Evolutionary conservation across 1,140 invertebrate species (phyloP), one percentile per base, ranked within the genome.

Genomic region (Hestina assimilis): DNA sequence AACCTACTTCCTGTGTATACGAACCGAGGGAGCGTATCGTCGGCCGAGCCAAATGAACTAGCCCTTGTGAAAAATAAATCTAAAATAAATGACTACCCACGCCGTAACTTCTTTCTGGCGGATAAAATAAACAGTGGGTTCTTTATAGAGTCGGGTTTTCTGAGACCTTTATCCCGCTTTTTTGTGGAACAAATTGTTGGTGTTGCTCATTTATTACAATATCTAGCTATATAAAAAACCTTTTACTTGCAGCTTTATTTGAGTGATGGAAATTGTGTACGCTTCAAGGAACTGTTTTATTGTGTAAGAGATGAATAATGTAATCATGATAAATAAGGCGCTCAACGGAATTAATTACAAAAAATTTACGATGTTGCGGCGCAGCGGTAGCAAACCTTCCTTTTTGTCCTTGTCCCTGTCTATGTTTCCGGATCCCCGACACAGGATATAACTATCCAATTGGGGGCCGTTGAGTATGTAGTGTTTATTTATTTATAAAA

Each of bases 41-140:
- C 53, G 29, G 53, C 53, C 52, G 9, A 20, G 20, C 20, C 26
- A 40, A 53, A 54, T 42, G 58, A 47, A 48, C 41, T 29, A 52
- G 31, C 45, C 43, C 24, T 24, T 50, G 31, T 50, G 46, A 50
- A 50, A 38, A 35, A 50, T 50, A 50, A 50, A 50, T 45, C 47
- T 43, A 52, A 59, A 52, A 51, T 59, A 43, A 59, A 52, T 51
- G 46, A 21, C 26, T n/a, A 38, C 57, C 57, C 23, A 43, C 40
- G 55, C 41, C 28, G 19, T 48, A 17, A 48, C 11, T 51, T 58
- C 28, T 50, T 47, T 43, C 41, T 43, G 33, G 26, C 45, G 42
- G 24, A 56, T 48, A 47, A 56, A 46, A 24, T 38, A 50, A 45
- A 33, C 23, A n/a, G 29, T 47, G 17, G 15, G 6, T 14, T 28